Evolutionary conservation across 1,140 invertebrate genomes (phyloP).

Genomic region (Parasteatoda tepidariorum): DNA sequence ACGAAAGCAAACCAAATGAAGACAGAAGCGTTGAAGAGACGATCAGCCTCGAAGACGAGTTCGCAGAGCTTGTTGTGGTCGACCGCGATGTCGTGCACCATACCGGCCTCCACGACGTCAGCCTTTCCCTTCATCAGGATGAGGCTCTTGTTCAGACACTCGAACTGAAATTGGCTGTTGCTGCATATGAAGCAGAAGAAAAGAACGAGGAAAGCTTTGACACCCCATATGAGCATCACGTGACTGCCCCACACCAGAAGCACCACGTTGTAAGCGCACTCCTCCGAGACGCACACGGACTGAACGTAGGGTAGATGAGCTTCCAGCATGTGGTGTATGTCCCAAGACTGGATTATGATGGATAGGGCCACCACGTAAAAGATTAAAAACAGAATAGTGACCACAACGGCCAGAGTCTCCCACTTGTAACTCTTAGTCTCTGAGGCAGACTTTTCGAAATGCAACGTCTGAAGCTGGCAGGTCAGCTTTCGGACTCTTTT

Average conservation of each 20-base stretch:
- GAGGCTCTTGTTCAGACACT: constrained; percentile 52
- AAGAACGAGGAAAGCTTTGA: constrained; percentile 52
- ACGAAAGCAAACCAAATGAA: constrained; percentile 54
- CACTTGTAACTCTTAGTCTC: constrained; percentile 49
- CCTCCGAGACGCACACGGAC: constrained; percentile 32
- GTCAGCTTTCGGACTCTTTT: constrained; percentile 45
- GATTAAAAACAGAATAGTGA: constrained; percentile 46
- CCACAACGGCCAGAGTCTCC: constrained; percentile 45
- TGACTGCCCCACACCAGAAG: constrained; percentile 52
- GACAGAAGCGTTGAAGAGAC: constrained; percentile 41
- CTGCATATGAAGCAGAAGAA: constrained; percentile 60
- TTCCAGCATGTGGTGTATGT: constrained; percentile 59
- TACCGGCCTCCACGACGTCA: constrained; percentile 19
- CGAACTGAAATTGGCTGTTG: constrained; percentile 53
- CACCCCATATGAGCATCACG: constrained; percentile 56
- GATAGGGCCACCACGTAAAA: constrained; percentile 55
- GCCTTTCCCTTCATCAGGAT: constrained; percentile 54
- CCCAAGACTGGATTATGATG: constrained; percentile 53
- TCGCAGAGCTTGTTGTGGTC: constrained; percentile 56
- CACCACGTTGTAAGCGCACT: constrained; percentile 54
- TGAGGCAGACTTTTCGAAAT: constrained; percentile 41
- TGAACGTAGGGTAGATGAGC: constrained; percentile 54
- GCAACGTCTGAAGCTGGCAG: constrained; percentile 42
- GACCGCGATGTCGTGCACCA: constrained; percentile 46
- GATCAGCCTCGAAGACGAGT: constrained; percentile 48